Base-by-base conservation (phyloP, 2,113 vertebrate species). In the Todiramphus saurophagus region DNA sequence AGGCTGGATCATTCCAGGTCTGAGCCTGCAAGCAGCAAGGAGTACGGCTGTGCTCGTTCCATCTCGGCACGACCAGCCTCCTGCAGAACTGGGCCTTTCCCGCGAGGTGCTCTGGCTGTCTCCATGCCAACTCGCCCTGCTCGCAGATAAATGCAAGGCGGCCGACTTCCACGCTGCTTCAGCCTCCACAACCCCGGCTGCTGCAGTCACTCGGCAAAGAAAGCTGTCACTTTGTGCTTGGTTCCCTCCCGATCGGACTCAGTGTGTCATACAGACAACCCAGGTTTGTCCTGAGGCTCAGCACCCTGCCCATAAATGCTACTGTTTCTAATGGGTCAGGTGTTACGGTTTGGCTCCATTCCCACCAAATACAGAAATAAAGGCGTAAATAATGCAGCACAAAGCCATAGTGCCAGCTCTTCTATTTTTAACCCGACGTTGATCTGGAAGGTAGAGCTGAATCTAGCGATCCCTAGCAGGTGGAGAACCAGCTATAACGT, bases 321-420 rank as follows among this genome's bases (percentile, higher is more conserved):
- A 1, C 5, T 23, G 37, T 19, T 87, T 69, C 66, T 24, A 5
- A 16, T 0, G 62, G 41, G 48, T 44, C 31, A 39, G 27, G 73
- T 15, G 10, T 21, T 8, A n/a, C 25, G 74, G 44, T 19, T 28
- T 91, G 95, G 92, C 89, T 50, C 41, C 46, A 0, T 35, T 82
- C 87, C 89, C 63, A 69, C 11, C 17, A 3, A 69, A 62, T 7
- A 82, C 73, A 93, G 90, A 96, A 89, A 90, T 62, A 83, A 95
- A 91, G 63, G 33, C 4, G 20, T 91, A 76, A 94, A 89, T 96
- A 94, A 94, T 85, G 78, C 91, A 95, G 87, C 1, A 2, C 69
- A 76, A 76, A 90, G 43, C 90, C 80, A 16, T 1, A 39, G 30
- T 3, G 53, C 67, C 17, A 0, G 28, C 14, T 41, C 35, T 31